Conservation (phyloP, 2,888 invertebrate genomes). For the Agrochola lychnidis region DNA sequence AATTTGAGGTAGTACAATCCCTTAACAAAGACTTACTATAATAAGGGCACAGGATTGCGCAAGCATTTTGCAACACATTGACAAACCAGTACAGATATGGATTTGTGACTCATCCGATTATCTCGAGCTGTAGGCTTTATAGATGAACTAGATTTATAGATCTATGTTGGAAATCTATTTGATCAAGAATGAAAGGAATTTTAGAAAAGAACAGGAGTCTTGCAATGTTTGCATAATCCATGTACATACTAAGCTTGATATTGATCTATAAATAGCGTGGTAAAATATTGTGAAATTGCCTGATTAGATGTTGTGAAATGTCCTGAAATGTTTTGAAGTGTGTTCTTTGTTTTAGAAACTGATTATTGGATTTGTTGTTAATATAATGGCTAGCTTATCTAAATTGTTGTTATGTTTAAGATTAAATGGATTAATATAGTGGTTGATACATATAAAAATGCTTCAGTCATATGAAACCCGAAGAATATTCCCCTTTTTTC, state of each 20-base stretch:
- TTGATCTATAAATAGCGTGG: neutral
- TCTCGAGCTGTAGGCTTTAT: conserved; percentile 8
- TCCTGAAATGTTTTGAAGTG: conserved; percentile 18
- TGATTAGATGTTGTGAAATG: conserved; percentile 18
- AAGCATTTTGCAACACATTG: conserved; percentile 44
- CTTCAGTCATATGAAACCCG: no score
- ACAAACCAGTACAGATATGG: conserved; percentile 53
- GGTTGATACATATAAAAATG: no score
- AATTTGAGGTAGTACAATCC: neutral
- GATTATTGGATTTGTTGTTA: neutral
- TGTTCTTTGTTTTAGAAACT: conserved; percentile 1
- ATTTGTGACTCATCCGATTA: conserved; percentile 54
- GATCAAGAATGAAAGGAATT: neutral
- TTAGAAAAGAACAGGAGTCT: neutral
- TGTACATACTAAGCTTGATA: conserved; percentile 6
- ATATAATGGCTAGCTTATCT: no score
- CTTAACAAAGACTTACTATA: conserved; percentile 40
- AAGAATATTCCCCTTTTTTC: neutral
- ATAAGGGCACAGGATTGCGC: conserved; percentile 55
- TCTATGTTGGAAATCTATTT: neutral
- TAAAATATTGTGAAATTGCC: conserved; percentile 25
- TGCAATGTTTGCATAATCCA: neutral
- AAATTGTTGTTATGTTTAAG: neutral
- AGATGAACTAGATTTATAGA: neutral
- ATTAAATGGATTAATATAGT: neutral